Conservation (phyloP, 2,888 invertebrate genomes). For the Scaptodrosophila latifasciaeformis region DNA sequence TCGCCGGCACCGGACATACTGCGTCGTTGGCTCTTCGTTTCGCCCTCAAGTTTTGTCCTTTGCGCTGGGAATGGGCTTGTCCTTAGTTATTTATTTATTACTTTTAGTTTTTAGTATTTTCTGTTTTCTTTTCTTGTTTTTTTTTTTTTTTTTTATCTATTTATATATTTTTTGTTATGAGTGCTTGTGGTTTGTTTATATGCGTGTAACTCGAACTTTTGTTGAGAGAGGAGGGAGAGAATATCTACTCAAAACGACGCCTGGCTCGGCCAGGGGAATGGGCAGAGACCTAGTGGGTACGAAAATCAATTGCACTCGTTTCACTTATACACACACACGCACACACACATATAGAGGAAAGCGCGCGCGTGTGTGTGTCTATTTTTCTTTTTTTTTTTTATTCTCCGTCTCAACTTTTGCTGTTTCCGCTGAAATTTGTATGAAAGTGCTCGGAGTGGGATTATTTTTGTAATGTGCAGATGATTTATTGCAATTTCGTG, state of each 20-base stretch:
- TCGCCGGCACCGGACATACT: slow-evolving; percentile 7
- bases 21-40: too few species aligned
- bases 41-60: too few species aligned
- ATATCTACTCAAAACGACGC: too few species aligned
- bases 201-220: slow-evolving; percentile 1
- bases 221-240: too few species aligned
- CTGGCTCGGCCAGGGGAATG: too few species aligned
- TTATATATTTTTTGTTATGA: slow-evolving; percentile 3
- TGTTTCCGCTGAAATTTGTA: slow-evolving; percentile 16
- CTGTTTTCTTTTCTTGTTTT: too few species aligned
- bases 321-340: slow-evolving; percentile 40
- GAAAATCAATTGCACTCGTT: slow-evolving; percentile 55
- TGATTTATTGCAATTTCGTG: slow-evolving; percentile 15
- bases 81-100: too few species aligned
- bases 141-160: too few species aligned
- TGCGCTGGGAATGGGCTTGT: too few species aligned
- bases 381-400: slow-evolving; percentile 27
- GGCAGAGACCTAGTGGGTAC: slow-evolving; percentile 1
- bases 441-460: slow-evolving; percentile 10
- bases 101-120: too few species aligned
- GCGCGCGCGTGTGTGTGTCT: slow-evolving; percentile 20
- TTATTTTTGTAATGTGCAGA: neutral
- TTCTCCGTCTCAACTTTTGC: slow-evolving; percentile 13
- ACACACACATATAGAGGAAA: too few species aligned
- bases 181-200: slow-evolving; percentile 36